Conservation (phyloP, 2,113 vertebrate species). For the Dunckerocampus dactyliophorus region DNA sequence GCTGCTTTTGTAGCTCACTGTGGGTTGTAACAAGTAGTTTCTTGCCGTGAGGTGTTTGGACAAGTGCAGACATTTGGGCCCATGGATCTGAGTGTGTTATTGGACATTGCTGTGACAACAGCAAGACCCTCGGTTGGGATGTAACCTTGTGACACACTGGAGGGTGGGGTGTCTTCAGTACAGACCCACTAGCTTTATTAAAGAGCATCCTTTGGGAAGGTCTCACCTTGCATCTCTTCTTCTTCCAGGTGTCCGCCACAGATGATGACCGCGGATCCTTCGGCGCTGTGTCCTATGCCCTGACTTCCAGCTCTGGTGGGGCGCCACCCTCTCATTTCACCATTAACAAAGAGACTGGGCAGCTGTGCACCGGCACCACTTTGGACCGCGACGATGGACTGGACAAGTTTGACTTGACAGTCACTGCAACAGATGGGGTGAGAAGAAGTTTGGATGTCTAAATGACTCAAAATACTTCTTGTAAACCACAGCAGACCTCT, state of each 20-base stretch:
- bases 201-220: background rate
- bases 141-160: background rate
- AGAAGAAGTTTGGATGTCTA: conserved; percentile 45
- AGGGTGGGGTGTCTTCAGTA: background rate
- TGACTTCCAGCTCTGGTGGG: conserved; percentile 78
- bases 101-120: no score
- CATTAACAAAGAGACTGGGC: conserved; percentile 80
- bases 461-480: no score
- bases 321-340: conserved; percentile 75
- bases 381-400: conserved; percentile 85
- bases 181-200: no score
- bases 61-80: no score
- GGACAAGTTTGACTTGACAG: conserved; percentile 81
- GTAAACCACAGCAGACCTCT: background rate
- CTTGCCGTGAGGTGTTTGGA: no score
- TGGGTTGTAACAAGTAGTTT: no score
- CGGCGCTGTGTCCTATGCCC: conserved; percentile 82
- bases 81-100: no score
- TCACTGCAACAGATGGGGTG: conserved; percentile 91
- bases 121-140: no score
- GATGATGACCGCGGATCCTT: conserved; percentile 87
- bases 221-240: conserved; percentile 32
- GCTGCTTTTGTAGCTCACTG: no score
- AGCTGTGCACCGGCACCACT: conserved; percentile 80
- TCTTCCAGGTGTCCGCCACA: conserved; percentile 81